Conservation (phyloP, 2,113 vertebrate genomes). For the Amblyopsis rosae region DNA sequence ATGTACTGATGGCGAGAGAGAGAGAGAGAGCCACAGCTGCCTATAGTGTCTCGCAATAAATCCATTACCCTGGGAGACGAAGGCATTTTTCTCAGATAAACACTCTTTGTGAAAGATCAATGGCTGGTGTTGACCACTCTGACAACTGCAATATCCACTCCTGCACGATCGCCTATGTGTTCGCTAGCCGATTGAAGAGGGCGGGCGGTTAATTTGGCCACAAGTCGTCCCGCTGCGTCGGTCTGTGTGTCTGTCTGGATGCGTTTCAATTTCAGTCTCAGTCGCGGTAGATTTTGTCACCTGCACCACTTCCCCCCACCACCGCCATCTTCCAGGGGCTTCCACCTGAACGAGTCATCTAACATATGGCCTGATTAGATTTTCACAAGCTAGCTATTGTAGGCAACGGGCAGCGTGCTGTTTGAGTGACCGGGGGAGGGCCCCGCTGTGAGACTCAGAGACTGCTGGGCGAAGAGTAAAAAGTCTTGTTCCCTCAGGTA, state of each 20-base stretch:
- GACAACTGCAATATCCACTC: constrained; percentile 3
- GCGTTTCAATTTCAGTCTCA: constrained; percentile 32
- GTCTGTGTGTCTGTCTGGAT: too few relatives aligned
- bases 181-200: neutral
- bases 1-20: constrained; percentile 50
- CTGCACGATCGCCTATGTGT: neutral
- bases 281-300: constrained; percentile 21
- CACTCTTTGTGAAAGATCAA: constrained; percentile 38
- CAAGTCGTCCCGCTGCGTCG: neutral
- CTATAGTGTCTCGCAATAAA: constrained; percentile 45
- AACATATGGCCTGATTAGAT: constrained; percentile 52
- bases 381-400: constrained; percentile 54
- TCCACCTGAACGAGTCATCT: constrained; percentile 36
- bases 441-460: neutral
- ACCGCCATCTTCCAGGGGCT: constrained; percentile 24
- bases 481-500: neutral
- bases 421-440: constrained; percentile 22
- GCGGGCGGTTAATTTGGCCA: neutral
- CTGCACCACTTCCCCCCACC: too few relatives aligned
- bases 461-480: neutral
- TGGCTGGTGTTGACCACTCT: constrained; percentile 15
- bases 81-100: constrained; percentile 33
- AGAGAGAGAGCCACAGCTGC: constrained; percentile 34
- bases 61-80: constrained; percentile 37
- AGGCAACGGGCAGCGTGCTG: constrained; percentile 37